Conservation (phyloP, 2,113 vertebrate species). For the Capreolus pygargus region DNA sequence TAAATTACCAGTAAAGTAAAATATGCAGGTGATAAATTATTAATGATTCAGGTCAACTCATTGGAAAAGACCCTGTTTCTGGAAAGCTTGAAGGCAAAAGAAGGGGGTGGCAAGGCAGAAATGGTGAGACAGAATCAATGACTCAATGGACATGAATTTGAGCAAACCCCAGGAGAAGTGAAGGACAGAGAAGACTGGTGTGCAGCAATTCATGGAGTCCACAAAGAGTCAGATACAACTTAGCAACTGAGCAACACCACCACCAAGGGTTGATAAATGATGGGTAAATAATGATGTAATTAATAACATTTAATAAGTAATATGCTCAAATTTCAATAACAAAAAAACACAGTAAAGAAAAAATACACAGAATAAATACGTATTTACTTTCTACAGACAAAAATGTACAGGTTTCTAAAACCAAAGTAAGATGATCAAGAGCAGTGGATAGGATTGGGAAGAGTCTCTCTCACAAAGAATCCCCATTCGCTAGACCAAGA, state of each 20-base stretch:
- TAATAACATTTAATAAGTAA: background rate
- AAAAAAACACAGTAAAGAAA: background rate
- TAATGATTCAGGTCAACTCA: background rate
- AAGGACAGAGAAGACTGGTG: background rate
- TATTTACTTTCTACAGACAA: background rate
- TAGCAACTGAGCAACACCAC: background rate
- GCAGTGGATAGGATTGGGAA: rapidly evolving
- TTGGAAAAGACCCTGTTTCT: background rate
- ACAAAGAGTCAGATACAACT: background rate
- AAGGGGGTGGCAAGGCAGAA: background rate
- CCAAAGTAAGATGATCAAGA: background rate
- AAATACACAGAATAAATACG: background rate
- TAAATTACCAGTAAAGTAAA: background rate
- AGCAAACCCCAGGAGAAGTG: background rate
- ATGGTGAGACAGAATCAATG: background rate
- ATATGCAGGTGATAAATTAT: background rate
- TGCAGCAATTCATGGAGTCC: background rate
- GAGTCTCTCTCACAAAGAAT: background rate
- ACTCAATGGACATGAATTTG: background rate
- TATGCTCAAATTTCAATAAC: background rate
- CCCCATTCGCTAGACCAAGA: background rate
- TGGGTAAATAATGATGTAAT: background rate
- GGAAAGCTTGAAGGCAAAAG: background rate
- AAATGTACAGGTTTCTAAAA: background rate
- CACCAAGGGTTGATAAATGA: background rate